Percentiles rank a stretch among this genome's conserved stretches.
Evolutionary conservation across 2,113 vertebrate species (phyloP).

Genomic region (Rousettus leschenaultii): DNA sequence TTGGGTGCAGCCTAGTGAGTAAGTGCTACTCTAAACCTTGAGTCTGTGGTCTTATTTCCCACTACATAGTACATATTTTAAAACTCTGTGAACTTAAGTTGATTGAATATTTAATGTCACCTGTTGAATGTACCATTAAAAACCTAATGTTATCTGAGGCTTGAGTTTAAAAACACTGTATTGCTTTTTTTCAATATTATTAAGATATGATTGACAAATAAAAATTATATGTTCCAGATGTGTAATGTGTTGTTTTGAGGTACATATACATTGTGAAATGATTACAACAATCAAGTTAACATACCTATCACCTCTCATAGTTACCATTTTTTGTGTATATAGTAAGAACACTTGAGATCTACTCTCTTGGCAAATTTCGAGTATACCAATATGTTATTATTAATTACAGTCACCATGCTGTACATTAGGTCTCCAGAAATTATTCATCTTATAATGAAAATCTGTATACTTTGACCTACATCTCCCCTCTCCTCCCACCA

Average conservation of each 20-base stretch:
- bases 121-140: background rate
- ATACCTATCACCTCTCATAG: background rate
- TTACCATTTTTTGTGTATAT: background rate
- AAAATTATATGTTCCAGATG: background rate
- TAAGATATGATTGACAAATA: background rate
- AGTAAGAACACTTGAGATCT: background rate
- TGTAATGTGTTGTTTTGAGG: background rate
- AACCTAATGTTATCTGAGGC: background rate
- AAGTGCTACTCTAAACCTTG: background rate
- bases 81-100: background rate
- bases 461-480: background rate
- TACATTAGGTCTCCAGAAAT: background rate
- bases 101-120: background rate
- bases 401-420: background rate
- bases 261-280: background rate
- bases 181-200: background rate
- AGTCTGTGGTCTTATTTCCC: background rate
- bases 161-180: background rate
- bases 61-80: background rate
- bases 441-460: background rate
- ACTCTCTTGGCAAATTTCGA: background rate
- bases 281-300: background rate
- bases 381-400: background rate
- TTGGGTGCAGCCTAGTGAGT: background rate
- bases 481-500: background rate